Base-by-base conservation (phyloP, 1,140 invertebrate species). In the Danaus plexippus region DNA sequence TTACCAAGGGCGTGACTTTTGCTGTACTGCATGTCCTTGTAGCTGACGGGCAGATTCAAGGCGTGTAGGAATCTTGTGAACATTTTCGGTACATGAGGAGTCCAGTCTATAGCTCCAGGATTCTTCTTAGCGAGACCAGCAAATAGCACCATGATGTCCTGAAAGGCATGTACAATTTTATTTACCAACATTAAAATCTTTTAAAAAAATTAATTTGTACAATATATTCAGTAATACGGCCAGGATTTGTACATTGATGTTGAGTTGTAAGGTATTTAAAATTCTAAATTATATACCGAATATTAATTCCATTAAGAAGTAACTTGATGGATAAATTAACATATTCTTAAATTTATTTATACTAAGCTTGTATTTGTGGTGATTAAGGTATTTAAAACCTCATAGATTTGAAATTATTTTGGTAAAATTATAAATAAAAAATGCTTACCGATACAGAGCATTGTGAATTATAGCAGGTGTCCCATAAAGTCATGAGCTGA, bases 21-120 rank as follows among this genome's bases (percentile, higher is more conserved):
- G 9, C 56, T 66, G 12, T 73, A 73, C 55, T 83, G 80, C 77
- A 83, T 75, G 51, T 86, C 80, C 50, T 92, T 94, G 64, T 94
- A 94, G 42, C 89, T 88, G 9, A 97, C 94, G 10, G 95, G 94
- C 12, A 97, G 87, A 72, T 94, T 92, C 48, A 97, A 90, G 50
- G 90, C 91, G 50, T 92, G 88, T 44, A 96, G 76, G 66, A 98
- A 92, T 64, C 92, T 89, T 5, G 92, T 92, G 74, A 96, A 97
- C 87, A 98, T 94, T 57, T 92, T 86, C 0, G 94, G 92, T 41
- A 96, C 88, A 71, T 95, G 90, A 0, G 94, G 93, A 57, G 92
- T 91, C 96, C 96, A 98, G 69, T 98, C 92, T 53, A 98, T 92
- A 44, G 92, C 92, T 1, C 96, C 96, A 57, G 96, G 92, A 77